phyloP scores from a whole-genome alignment of 2,113 vertebrate genomes.

The Desmodus rotundus region DNA sequence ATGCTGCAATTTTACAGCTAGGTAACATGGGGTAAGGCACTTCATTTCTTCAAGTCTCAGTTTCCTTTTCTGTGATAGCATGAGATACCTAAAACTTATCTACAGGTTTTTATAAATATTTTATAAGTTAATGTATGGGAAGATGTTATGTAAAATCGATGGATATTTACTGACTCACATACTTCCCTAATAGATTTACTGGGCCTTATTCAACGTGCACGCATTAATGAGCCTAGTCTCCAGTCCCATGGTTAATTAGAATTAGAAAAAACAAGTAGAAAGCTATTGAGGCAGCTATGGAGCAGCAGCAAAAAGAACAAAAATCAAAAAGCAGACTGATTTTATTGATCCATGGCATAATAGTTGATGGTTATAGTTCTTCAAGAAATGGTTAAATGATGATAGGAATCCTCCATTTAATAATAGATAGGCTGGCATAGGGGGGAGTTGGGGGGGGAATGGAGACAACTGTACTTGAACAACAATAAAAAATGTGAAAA shows the following conservation, averaged over 20 bases:
- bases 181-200: neutral
- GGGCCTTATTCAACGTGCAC: neutral
- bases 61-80: neutral
- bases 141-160: neutral
- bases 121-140: neutral
- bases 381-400: neutral
- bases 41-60: neutral
- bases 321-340: neutral
- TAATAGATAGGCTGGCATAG: neutral
- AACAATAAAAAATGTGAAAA: neutral
- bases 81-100: neutral
- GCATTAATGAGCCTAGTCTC: neutral
- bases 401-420: neutral
- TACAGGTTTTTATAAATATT: neutral
- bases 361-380: neutral
- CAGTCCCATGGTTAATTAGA: neutral
- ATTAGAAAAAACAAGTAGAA: neutral
- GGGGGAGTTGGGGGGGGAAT: too few relatives aligned
- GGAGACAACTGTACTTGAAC: too few relatives aligned
- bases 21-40: neutral
- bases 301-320: neutral
- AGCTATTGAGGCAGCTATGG: neutral
- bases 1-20: neutral
- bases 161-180: neutral
- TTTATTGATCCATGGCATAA: neutral